Conservation (phyloP, 2,797 vertebrate species). For the Girardinus metallicus region DNA sequence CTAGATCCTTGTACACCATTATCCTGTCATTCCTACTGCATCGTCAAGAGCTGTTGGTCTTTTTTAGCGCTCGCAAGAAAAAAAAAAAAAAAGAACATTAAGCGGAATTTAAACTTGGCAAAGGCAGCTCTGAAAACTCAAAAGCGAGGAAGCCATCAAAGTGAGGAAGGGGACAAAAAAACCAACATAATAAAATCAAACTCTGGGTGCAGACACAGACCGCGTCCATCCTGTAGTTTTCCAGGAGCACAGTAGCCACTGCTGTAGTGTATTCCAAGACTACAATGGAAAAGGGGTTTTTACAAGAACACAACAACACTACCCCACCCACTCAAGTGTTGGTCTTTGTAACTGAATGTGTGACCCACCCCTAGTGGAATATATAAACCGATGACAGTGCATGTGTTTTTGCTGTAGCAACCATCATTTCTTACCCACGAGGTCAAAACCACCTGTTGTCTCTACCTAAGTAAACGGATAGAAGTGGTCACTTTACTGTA, state of each 20-base stretch:
- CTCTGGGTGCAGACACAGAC: constrained; percentile 38
- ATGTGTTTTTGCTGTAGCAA: constrained; percentile 79
- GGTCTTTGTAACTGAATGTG: constrained; percentile 71
- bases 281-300: constrained; percentile 45
- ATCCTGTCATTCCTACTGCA: constrained; percentile 55
- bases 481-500: constrained; percentile 74
- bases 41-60: constrained; percentile 22
- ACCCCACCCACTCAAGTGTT: constrained; percentile 45
- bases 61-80: constrained; percentile 11
- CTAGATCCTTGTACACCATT: constrained; percentile 58
- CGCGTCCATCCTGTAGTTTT: constrained; percentile 48
- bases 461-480: constrained; percentile 59
- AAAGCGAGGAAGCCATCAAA: constrained; percentile 9
- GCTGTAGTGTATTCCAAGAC: constrained; percentile 74
- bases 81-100: not conserved
- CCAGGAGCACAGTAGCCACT: constrained; percentile 73
- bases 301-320: constrained; percentile 47
- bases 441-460: constrained; percentile 63
- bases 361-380: constrained; percentile 69
- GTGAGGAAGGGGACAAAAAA: not conserved
- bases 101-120: not conserved
- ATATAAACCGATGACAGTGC: constrained; percentile 75
- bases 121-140: constrained; percentile 50
- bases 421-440: constrained; percentile 58
- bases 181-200: not conserved